Evolutionary conservation across 2,888 invertebrate genomes (phyloP), one percentile per base, ranked within the genome.

Genomic region (Brachyptera risi): DNA sequence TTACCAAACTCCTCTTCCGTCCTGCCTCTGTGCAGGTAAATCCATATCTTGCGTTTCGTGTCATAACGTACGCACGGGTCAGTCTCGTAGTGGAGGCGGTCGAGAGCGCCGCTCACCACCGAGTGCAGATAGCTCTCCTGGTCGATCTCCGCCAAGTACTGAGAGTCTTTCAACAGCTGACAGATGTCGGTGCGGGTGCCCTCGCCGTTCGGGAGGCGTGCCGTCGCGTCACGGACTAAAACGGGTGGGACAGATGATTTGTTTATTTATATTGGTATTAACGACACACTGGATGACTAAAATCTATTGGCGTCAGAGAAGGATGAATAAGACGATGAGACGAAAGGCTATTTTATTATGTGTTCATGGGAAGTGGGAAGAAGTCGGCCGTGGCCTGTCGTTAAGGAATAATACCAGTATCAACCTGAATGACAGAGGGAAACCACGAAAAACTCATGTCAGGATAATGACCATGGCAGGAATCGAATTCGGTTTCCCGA

Each of bases 31-130:
- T 96, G 96, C 59, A 96, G 78, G 74, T 96, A 96, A n/a, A 96
- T 91, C 97, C 97, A 97, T 27, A 93, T 85, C 69, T 96, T 95
- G 3, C 92, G 83, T 69, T 91, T 87, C 1, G 91, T 88, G 73
- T 96, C 95, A 72, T 95, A 96, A 69, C 92, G 90, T 1, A 96
- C 95, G 69, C 95, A 92, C 0, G 96, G 96, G 76, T 96, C 96
- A 60, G 87, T 85, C 67, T 96, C 91, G 9, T 89, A 90, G 69
- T 95, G 90, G 73, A 97, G 83, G 17, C 95, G 79, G 72, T 97
- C 96, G 50, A 97, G 75, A 0, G 95, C 94, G 0, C 94, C 90
- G 63, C 93, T 92, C 0, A 96, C 90, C 0, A 93, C 92, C 1
- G 88, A 88, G 68, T 92, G 86, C 23, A 91, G 73, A 56, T 86